phyloP scores from a whole-genome alignment of 1,140 invertebrate genomes.

The Triops longicaudatus region DNA sequence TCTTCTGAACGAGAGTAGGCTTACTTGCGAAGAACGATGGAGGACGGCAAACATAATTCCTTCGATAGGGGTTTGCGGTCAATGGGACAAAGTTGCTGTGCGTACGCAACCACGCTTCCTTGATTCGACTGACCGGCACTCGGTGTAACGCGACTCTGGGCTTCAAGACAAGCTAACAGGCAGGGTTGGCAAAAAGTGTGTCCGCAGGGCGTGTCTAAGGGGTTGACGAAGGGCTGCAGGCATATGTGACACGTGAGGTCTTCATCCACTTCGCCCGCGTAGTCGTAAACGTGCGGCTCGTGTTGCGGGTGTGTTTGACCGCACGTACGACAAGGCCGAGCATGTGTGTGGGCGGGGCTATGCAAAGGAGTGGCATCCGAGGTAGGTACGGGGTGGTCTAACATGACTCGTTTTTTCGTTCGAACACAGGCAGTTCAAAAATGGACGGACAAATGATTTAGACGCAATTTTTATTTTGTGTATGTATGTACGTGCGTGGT shows the following conservation, averaged over 20 bases:
- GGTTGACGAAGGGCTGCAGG: conserved; percentile 39
- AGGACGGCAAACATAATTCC: conserved; percentile 36
- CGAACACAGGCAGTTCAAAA: not conserved
- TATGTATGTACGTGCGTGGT: no score
- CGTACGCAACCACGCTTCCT: conserved; percentile 31
- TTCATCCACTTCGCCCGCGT: conserved; percentile 45
- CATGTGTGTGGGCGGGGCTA: conserved; percentile 20
- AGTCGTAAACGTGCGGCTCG: conserved; percentile 46
- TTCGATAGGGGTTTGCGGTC: conserved; percentile 35
- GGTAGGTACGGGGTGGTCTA: conserved; percentile 8
- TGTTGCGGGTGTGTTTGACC: conserved; percentile 43
- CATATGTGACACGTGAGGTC: conserved; percentile 47
- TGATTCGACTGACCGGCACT: conserved; percentile 38
- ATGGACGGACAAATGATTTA: conserved; percentile 9
- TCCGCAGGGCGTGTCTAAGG: conserved; percentile 45
- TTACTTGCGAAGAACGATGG: conserved; percentile 37
- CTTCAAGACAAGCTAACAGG: conserved; percentile 40
- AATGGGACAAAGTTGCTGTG: conserved; percentile 35
- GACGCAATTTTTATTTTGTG: not conserved
- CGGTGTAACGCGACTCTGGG: conserved; percentile 36
- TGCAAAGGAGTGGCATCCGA: conserved; percentile 16
- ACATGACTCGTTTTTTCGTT: conserved; percentile 1
- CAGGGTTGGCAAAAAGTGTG: conserved; percentile 46
- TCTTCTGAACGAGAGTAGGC: not conserved
- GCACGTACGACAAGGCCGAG: conserved; percentile 39